Evolutionary conservation across 2,888 invertebrate species (phyloP).

Genomic region (Psylliodes chrysocephalus): DNA sequence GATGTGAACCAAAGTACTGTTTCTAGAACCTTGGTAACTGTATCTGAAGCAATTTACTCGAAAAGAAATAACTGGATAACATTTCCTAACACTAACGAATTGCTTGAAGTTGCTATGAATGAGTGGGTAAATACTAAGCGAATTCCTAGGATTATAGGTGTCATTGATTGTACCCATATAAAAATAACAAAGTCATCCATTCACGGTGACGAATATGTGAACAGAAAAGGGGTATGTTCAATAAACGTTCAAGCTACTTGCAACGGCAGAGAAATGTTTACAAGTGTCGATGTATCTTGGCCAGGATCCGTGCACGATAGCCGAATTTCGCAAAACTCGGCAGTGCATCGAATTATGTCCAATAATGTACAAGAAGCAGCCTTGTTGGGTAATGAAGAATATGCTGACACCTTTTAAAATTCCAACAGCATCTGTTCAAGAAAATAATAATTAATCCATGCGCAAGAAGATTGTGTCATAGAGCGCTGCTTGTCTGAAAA

Average conservation of each 20-base stretch:
- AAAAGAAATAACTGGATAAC: constrained; percentile 24
- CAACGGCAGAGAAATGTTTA: constrained; percentile 34
- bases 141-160: constrained; percentile 23
- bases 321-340: constrained; percentile 39
- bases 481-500: constrained; percentile 38
- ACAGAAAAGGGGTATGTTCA: constrained; percentile 36
- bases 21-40: constrained; percentile 14
- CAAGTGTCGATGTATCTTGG: constrained; percentile 39
- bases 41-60: constrained; percentile 22
- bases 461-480: constrained; percentile 36
- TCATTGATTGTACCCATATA: too few species aligned
- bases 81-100: constrained; percentile 11
- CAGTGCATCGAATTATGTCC: constrained; percentile 26
- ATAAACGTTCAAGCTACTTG: constrained; percentile 38
- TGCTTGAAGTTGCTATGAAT: constrained; percentile 11
- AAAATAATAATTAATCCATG: too few species aligned
- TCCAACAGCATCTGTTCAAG: constrained; percentile 27
- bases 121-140: constrained; percentile 1
- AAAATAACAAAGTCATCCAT: constrained; percentile 33
- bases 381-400: constrained; percentile 42
- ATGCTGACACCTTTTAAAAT: constrained; percentile 43
- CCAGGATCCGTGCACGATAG: neutral
- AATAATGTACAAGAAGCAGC: constrained; percentile 26
- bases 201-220: constrained; percentile 31
- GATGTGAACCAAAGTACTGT: constrained; percentile 17